Conservation (phyloP, 2,113 vertebrate genomes). For the Serinus canaria region DNA sequence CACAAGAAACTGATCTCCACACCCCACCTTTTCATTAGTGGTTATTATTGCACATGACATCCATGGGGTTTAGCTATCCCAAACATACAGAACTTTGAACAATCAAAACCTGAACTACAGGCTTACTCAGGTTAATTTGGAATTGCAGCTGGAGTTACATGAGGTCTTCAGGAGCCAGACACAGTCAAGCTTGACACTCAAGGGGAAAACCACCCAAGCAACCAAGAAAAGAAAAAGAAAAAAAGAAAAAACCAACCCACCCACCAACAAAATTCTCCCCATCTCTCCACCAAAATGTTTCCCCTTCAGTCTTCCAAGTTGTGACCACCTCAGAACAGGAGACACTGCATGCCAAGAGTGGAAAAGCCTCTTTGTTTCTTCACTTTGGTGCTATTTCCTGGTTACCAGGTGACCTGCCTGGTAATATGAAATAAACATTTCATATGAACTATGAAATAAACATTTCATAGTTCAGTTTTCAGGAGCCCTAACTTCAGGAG, state of each 20-base stretch:
- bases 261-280: background rate
- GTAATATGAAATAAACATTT: background rate
- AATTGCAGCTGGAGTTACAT: background rate
- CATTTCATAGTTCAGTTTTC: background rate
- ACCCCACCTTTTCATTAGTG: background rate
- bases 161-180: background rate
- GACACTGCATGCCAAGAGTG: background rate
- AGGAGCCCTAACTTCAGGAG: background rate
- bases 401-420: background rate
- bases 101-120: background rate
- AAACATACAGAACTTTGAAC: background rate
- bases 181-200: background rate
- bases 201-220: background rate
- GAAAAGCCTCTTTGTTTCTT: background rate
- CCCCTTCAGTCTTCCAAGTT: background rate
- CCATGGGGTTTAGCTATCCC: background rate
- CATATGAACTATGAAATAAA: background rate
- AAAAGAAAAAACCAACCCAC: fast-evolving
- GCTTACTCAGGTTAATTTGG: background rate
- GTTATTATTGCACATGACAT: background rate
- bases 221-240: too few relatives aligned
- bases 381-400: background rate
- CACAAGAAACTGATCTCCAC: background rate
- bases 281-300: background rate
- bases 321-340: background rate